Base-by-base conservation (phyloP, 2,113 vertebrate genomes). In the Seriola quinqueradiata region DNA sequence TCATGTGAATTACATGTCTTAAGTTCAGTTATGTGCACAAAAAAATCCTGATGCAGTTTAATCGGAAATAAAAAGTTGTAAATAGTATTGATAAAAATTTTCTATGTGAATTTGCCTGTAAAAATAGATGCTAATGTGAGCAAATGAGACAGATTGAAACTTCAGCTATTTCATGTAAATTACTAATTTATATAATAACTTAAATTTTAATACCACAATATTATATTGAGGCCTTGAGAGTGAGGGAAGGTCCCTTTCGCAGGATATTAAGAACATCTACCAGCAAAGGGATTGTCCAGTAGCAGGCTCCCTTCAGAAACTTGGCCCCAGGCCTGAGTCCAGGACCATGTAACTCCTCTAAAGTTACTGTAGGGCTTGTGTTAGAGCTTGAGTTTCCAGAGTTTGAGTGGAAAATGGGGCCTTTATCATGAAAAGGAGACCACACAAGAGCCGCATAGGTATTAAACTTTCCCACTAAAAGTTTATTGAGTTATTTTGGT, bases 401-500 rank as follows among this genome's bases (percentile, higher is more conserved):
- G 87, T 82, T 90, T 68, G 76, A 93, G 90, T 95, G 95, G 95
- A 95, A 96, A 95, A 95, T 93, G 59, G 90, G 89, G 84, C 86
- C 83, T 90, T 93, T 94, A 93, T 94, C 91, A 93, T 93, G 89
- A 95, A 94, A 95, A 77, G 74, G 86, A 90, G 95, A 95, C 95
- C 95, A 96, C 95, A 95, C 95, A 93, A 91, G 93, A 91, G 87
- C 87, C 52, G 46, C 87, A 70, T 86, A 90, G 90, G 92, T 92
- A 95, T 94, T 93, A 95, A 95, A 95, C 88, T 92, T 95, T 93
- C 94, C 93, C 90, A 93, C 87, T 94, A 90, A 96, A 95, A 93
- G 74, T 95, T 96, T 96, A 95, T 94, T 87, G 94, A 94, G 93
- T 95, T 95, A 95, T 95, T 95, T 95, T 92, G 92, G 94, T 93